Base-by-base conservation (phyloP, 2,113 vertebrate species). In the Lasiurus borealis region DNA sequence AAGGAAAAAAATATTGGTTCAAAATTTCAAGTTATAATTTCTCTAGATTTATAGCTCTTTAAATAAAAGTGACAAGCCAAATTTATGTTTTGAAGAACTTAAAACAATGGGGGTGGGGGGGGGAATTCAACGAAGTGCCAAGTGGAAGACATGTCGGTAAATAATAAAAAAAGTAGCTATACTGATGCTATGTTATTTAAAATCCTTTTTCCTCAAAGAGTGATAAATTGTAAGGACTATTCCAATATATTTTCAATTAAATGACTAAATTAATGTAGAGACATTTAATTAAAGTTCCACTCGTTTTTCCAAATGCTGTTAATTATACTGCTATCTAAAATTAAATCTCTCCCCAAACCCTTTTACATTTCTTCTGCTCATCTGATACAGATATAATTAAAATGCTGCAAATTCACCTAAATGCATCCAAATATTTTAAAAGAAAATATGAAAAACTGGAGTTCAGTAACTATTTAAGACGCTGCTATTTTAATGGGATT, bases 311-410 rank as follows among this genome's bases (percentile, higher is more conserved):
- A 98, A 98, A 98, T 98, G 95, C 97, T 95, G 98, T 98, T 98
- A 98, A 98, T 98, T 98, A 98, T 93, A 90, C 86, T 91, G 59
- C 97, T 98, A 98, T 99, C 98, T 98, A 98, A 98, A 99, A 99
- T 98, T 98, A 98, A 98, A 99, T 98, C 98, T 98, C 93, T 98
- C 69, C 93, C 95, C n/a, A 98, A 97, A 57, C 89, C 46, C 82
- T 98, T 98, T 98, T 97, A 97, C 90, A 93, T 96, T 98, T 98
- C 96, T 98, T 96, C 95, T 95, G 96, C 97, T 98, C 97, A 98
- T 98, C 97, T 98, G 98, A 98, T 98, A 97, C 85, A 98, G 95
- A 97, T 94, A 93, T 97, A 98, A 98, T 98, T 98, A 98, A 98
- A 98, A 98, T 98, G 97, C 97, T 96, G 48, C 93, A 97, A 84